Evolutionary conservation across 2,113 vertebrate species (phyloP).

Genomic region (Platysternon megacephalum): DNA sequence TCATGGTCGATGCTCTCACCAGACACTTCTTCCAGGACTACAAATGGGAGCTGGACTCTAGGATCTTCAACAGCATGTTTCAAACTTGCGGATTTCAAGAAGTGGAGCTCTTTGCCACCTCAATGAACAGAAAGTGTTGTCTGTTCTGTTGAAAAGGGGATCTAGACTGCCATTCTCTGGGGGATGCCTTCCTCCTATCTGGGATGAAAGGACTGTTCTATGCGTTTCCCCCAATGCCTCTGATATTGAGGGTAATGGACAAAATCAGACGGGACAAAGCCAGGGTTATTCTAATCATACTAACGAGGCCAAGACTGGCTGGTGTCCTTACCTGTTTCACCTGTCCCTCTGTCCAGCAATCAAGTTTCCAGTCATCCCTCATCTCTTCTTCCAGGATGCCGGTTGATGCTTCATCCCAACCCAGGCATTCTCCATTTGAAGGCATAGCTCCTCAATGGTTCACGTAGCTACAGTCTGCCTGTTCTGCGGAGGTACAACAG

Average conservation of each 20-base stretch:
- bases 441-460: background rate
- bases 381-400: background rate
- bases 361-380: background rate
- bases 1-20: background rate
- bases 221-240: background rate
- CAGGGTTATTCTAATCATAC: background rate
- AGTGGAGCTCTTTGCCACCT: background rate
- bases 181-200: background rate
- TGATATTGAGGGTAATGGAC: background rate
- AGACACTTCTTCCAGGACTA: background rate
- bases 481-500: background rate
- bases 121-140: background rate
- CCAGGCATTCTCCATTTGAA: background rate
- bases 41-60: background rate
- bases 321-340: background rate
- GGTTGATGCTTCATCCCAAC: background rate
- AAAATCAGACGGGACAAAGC: background rate
- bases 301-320: background rate
- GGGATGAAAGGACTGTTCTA: background rate
- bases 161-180: background rate
- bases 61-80: background rate
- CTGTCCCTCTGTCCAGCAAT: background rate
- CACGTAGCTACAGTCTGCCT: background rate
- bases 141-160: background rate
- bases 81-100: background rate